Evolutionary conservation across 2,888 invertebrate genomes (phyloP).

Genomic region (Acanthosepion pharaonis): DNA sequence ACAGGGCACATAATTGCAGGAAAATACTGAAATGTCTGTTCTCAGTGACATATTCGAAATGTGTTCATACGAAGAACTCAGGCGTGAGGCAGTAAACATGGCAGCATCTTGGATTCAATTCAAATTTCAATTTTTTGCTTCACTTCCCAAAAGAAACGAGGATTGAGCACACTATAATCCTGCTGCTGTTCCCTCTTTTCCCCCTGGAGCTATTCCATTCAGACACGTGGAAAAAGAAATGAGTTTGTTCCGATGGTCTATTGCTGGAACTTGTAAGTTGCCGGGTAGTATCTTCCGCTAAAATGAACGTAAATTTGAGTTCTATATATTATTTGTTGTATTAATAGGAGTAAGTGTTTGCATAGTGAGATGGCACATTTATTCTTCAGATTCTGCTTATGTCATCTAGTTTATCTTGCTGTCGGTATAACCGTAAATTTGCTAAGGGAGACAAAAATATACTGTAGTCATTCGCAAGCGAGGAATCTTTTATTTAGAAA

Average conservation of each 20-base stretch:
- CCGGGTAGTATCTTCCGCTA: too few species aligned
- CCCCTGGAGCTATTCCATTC: not conserved
- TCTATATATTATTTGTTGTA: too few species aligned
- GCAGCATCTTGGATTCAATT: conserved; percentile 9
- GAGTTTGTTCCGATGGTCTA: not conserved
- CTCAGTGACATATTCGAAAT: conserved; percentile 17
- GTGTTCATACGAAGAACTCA: not conserved
- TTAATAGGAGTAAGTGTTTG: too few species aligned
- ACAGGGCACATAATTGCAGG: not conserved
- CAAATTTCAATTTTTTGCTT: conserved; percentile 33
- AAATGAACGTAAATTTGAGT: too few species aligned
- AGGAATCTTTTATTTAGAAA: too few species aligned
- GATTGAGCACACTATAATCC: not conserved
- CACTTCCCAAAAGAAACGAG: not conserved
- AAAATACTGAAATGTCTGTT: not conserved
- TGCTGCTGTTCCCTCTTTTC: not conserved
- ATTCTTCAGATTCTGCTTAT: too few species aligned
- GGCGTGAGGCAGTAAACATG: not conserved
- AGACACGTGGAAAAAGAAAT: not conserved
- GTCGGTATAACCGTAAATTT: too few species aligned
- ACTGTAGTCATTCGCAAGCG: too few species aligned
- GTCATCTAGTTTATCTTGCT: too few species aligned
- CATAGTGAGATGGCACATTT: too few species aligned
- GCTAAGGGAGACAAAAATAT: too few species aligned
- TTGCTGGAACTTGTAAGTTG: too few species aligned